A percentile compares a stretch with the other conserved stretches of the same genome.
phyloP scores from a whole-genome alignment of 92 coral and sea anemone genomes.

The Heteractis magnifica region DNA sequence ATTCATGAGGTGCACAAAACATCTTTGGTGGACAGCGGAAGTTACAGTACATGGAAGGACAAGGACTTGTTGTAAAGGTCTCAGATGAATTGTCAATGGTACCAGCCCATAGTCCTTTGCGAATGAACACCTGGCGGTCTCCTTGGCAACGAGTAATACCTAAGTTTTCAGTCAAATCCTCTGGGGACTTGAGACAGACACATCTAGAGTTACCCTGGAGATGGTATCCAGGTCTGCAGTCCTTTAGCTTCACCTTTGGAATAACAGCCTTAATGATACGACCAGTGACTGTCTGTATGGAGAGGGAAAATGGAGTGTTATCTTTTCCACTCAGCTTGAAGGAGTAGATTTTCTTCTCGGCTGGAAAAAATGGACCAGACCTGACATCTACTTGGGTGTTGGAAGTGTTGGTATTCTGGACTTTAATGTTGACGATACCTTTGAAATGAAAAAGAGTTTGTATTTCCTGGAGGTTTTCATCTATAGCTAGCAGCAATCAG shows the following conservation, averaged over 20 bases:
- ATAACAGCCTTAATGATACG: constrained; percentile 43
- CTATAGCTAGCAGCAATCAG: not conserved
- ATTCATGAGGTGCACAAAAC: constrained; percentile 59
- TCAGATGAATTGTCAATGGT: constrained; percentile 15
- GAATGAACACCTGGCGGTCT: constrained; percentile 51
- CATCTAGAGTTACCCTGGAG: constrained; percentile 37
- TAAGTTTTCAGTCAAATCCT: constrained; percentile 5
- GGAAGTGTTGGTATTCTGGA: constrained; percentile 29
- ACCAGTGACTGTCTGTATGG: constrained; percentile 61
- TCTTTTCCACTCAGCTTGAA: constrained; percentile 41
- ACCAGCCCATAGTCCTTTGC: constrained; percentile 76
- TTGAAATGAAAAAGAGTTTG: not conserved
- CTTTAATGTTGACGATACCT: constrained; percentile 31
- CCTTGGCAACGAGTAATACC: constrained; percentile 70
- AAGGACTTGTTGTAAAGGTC: constrained; percentile 55
- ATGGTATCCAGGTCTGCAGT: constrained; percentile 62
- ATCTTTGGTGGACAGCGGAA: constrained; percentile 28
- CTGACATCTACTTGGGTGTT: constrained; percentile 50
- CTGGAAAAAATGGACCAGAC: constrained; percentile 56
- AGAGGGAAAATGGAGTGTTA: constrained; percentile 36
- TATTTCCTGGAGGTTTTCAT: not conserved
- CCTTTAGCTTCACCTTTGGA: constrained; percentile 34
- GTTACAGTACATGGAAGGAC: constrained; percentile 58
- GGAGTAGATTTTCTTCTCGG: constrained; percentile 42
- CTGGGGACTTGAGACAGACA: constrained; percentile 51